Conservation (phyloP, 2,888 invertebrate species). For the Formica aserva region DNA sequence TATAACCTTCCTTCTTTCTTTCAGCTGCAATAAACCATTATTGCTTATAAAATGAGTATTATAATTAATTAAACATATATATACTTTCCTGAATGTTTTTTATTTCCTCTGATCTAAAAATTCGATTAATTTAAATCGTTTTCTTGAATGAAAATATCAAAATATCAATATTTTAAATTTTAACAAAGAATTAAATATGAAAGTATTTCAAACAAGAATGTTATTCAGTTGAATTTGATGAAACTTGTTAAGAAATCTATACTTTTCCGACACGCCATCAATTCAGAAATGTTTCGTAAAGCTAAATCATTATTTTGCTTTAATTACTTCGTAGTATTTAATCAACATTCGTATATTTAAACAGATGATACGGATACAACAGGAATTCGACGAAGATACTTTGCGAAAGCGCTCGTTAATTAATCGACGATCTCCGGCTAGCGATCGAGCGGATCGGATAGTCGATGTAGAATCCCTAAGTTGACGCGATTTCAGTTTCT, state of each 20-base stretch:
- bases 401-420: slow-evolving; percentile 34
- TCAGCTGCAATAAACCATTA: slow-evolving; percentile 3
- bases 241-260: neutral
- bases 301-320: neutral
- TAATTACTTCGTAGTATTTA: slow-evolving; percentile 12
- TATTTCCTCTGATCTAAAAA: neutral
- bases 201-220: neutral
- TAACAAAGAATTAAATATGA: neutral
- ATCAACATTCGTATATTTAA: slow-evolving; percentile 3
- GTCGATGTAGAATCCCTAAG: slow-evolving; percentile 3
- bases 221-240: neutral
- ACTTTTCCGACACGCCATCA: neutral
- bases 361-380: neutral
- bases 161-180: neutral
- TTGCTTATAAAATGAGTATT: neutral
- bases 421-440: slow-evolving; percentile 20
- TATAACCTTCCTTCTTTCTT: slow-evolving; percentile 24
- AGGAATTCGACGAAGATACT: slow-evolving; percentile 22
- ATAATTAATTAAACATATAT: neutral
- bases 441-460: slow-evolving; percentile 17
- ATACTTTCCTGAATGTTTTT: neutral
- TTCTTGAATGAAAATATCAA: neutral
- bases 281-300: neutral
- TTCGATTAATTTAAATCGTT: neutral
- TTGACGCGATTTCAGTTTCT: slow-evolving; percentile 30